These are phyloP conservation scores for Eremobia ochroleuca DNA, from an alignment of 2,888 invertebrate genomes.

Conservation along the genomic window DNA sequence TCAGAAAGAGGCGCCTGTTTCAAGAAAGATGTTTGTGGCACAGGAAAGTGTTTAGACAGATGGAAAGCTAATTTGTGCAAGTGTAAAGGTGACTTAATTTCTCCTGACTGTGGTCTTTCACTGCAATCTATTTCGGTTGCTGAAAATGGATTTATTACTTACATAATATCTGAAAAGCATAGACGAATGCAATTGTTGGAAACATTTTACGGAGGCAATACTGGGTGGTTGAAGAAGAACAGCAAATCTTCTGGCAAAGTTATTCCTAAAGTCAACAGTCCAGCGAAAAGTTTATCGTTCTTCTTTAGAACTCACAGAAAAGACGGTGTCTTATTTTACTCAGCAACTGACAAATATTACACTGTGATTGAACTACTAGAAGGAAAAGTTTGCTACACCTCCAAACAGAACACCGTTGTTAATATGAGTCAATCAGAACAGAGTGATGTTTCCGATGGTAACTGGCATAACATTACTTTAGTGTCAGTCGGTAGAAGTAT, in stretches of 20 bases:
- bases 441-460: slow-evolving; percentile 94
- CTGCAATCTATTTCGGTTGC: slow-evolving; percentile 95
- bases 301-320: slow-evolving; percentile 95
- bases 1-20: slow-evolving; percentile 93
- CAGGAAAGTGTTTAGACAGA: slow-evolving; percentile 95
- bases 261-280: slow-evolving; percentile 82
- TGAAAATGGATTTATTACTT: slow-evolving; percentile 95
- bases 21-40: slow-evolving; percentile 89
- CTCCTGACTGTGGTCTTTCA: slow-evolving; percentile 95
- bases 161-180: slow-evolving; percentile 95
- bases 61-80: slow-evolving; percentile 95
- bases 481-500: slow-evolving; percentile 93
- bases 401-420: slow-evolving; percentile 94
- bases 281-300: slow-evolving; percentile 94
- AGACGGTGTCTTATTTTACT: slow-evolving; percentile 96
- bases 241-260: slow-evolving; percentile 78
- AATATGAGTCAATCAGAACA: slow-evolving; percentile 95
- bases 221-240: slow-evolving; percentile 92
- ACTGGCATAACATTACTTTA: slow-evolving; percentile 97
- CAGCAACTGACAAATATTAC: slow-evolving; percentile 96
- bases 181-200: slow-evolving; percentile 96
- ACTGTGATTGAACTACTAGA: slow-evolving; percentile 95
- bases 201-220: slow-evolving; percentile 94
- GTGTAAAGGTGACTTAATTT: slow-evolving; percentile 93
- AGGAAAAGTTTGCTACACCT: slow-evolving; percentile 95